Evolutionary conservation across 2,888 invertebrate genomes (phyloP), one percentile per base, ranked within the genome.

Genomic region (Drosophila stalkeri): DNA sequence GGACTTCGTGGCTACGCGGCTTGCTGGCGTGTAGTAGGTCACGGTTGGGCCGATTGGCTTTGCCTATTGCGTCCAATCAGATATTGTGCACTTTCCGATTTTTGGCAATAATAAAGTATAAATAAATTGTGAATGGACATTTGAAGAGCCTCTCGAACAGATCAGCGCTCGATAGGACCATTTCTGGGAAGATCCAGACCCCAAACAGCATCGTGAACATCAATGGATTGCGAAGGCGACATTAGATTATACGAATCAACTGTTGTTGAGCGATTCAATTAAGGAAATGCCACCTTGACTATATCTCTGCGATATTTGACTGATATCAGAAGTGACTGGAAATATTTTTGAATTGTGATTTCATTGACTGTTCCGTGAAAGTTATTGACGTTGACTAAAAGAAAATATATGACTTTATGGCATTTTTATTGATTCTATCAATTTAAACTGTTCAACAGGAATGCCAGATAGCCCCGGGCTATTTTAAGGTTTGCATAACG

Each of bases 331-430:
- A 43, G 64, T 39, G n/a, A 31, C 47, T 47, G n/a, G 44, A 16
- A 20, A 71, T 71, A 80, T 82, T 75, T 80, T 77, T 39, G 62
- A 14, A 64, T 59, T 80, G 52, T 84, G 85, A 89, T 75, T 87
- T 89, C 74, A 81, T 72, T 55, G 33, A n/a, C 51, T 52, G 31
- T 82, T 82, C 86, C 68, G 44, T 9, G 89, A 78, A 84, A 74
- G 51, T 37, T 33, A 55, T 37, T 61, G 64, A 46, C 23, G 16
- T 11, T 20, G 20, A 16, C 54, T 4, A 31, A 43, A 20, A 12
- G 18, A 49, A 57, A 70, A 64, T 69, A 52, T 44, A 35, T 16
- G 69, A 70, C 51, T 41, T 41, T n/a, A 9, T 41, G 55, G 27
- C 39, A 72, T 37, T 39, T 77, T 66, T 72, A 77, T 66, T 63